Evolutionary conservation across 2,797 vertebrate genomes (phyloP), one percentile per base, ranked within the genome.

Genomic region (Acrocephalus scirpaceus): DNA sequence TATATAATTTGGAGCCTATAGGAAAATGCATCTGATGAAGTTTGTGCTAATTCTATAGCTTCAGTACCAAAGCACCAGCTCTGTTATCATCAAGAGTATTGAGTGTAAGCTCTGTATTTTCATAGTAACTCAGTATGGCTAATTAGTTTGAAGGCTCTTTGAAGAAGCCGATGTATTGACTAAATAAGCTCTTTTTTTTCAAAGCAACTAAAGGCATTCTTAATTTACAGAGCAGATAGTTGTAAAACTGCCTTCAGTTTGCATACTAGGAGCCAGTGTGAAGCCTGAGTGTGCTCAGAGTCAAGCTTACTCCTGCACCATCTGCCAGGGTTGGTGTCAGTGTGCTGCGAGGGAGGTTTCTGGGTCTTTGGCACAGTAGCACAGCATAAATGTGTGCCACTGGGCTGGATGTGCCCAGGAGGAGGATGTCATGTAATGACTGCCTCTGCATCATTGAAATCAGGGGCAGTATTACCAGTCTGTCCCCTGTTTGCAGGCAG

Each of bases 181-280:
- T 98, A 85, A 92, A 76, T 86, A 97, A 51, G 81, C 53, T 90
- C 88, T 94, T 91, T 42, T 86, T 93, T 91, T 97, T 97, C 89
- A 91, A 91, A 94, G 81, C 93, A 94, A 87, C 50, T 76, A 69
- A 94, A 96, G 85, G 89, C 61, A 81, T 91, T 69, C 51, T 88
- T 95, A 83, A 94, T 97, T 95, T 94, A 72, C 75, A 65, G 93
- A 94, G 92, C 70, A 78, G 88, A 83, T 88, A 88, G 86, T 83
- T 93, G 86, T 81, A 47, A 93, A 95, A 79, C 73, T 78, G 92
- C 91, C 87, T 90, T 96, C 5, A 5, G 26, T 88, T 97, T 96
- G 88, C 54, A 40, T 66, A 54, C 71, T 30, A 64, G 67, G 86
- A 92, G 84, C 91, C 85, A 81, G 44, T 10, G 57, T 57, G 57